Percentiles rank a stretch among this genome's conserved stretches.
Evolutionary conservation across 2,888 invertebrate genomes (phyloP).

Genomic region (Dryocosmus kuriphilus): DNA sequence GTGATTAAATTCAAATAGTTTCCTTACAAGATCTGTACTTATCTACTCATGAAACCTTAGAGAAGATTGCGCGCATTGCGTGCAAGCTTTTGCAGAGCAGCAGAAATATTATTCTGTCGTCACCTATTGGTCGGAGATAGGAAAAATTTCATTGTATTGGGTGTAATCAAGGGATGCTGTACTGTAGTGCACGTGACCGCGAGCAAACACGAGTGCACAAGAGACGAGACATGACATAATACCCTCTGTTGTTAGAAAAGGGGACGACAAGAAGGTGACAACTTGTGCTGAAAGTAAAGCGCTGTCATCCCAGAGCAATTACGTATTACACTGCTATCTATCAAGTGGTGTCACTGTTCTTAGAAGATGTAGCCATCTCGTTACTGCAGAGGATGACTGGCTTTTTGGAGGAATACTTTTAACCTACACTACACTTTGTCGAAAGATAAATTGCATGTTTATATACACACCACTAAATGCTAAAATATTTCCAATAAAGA

Average conservation of each 20-base stretch:
- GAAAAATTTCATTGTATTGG: neutral
- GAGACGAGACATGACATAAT: neutral
- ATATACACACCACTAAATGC: neutral
- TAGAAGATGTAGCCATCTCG: neutral
- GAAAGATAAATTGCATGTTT: neutral
- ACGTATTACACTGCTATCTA: constrained; percentile 7
- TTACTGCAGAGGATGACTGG: neutral
- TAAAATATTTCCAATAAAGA: neutral
- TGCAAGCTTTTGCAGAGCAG: neutral
- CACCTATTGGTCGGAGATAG: no score
- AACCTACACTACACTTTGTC: neutral
- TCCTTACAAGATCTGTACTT: no score
- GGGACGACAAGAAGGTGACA: constrained; percentile 1
- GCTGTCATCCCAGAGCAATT: neutral
- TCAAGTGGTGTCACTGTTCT: neutral
- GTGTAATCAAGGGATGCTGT: neutral
- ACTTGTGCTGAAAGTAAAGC: neutral
- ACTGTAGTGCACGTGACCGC: neutral
- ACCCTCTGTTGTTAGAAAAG: constrained; percentile 1
- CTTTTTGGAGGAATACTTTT: neutral
- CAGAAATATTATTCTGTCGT: no score
- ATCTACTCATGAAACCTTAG: no score
- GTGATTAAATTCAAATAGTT: no score
- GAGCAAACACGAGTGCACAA: neutral
- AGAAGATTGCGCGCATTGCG: no score